Evolutionary conservation across 2,113 vertebrate species (phyloP), one percentile per base, ranked within the genome.

Genomic region (Stigmatopora nigra): DNA sequence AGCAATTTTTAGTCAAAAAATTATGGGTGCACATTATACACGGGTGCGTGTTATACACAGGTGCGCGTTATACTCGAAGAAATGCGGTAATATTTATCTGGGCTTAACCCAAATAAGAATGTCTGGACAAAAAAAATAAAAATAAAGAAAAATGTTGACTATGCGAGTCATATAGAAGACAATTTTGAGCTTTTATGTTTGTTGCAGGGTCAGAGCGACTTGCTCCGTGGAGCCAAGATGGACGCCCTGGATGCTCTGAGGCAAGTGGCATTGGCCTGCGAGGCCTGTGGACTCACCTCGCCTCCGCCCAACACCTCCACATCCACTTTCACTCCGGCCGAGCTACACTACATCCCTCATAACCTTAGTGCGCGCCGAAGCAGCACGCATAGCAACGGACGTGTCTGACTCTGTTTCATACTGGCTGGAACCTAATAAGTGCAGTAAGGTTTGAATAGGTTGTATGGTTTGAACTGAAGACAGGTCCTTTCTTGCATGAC

Each of bases 181-280:
- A 60, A 12, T 44, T 35, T 19, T 41, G 10, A 13, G 19, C 59
- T 8, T 3, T 44, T 45, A 19, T 61, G 38, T 20, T 38, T 31
- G 38, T 65, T 78, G 56, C 76, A 98, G 97, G 97, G 97, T 63
- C 97, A 99, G 88, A 92, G 92, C 31, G 96, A 99, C 76, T 90
- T 99, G 76, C 65, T 99, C 80, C 96, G 93, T 35, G 93, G 91
- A 0, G 97, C 97, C 55, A 98, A 94, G 91, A 91, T 90, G 0
- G 96, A 98, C 74, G 92, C 94, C 41, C 62, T 95, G 81, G 97
- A 99, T 59, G 93, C 94, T 69, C 90, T 99, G 89, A 92, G 95
- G 85, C 96, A 99, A 89, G 91, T 98, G 81, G 93, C 96, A 51
- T 87, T 96, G 88, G 97, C 95, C 0, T 95, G 94, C 41, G 88